These are phyloP conservation scores for Hydrophis major DNA, from an alignment of 2,797 vertebrate species.

Conservation along the genomic window DNA sequence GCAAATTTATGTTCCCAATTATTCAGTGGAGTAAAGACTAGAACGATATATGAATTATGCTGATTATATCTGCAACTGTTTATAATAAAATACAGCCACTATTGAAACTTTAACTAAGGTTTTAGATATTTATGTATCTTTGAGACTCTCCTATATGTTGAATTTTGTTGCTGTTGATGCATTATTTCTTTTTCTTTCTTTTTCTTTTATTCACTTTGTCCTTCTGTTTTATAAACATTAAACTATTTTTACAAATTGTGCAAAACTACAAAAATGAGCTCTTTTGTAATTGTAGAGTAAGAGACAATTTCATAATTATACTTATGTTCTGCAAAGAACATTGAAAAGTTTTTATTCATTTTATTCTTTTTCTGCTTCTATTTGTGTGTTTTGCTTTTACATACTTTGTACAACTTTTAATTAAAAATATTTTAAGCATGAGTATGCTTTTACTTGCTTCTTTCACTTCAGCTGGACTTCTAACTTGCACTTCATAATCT, in stretches of 20 bases:
- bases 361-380: background rate
- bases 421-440: background rate
- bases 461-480: background rate
- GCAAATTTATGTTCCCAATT: background rate
- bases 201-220: background rate
- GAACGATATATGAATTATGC: background rate
- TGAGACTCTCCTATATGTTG: background rate
- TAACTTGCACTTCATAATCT: background rate
- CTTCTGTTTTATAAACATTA: background rate
- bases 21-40: background rate
- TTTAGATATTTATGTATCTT: background rate
- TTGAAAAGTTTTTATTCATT: background rate
- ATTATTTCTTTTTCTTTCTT: background rate
- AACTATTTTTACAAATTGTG: background rate
- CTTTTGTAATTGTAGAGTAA: background rate
- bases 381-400: background rate
- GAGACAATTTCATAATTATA: background rate
- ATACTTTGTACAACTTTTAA: background rate
- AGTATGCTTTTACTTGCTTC: background rate
- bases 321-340: background rate
- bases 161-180: background rate
- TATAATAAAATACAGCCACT: background rate
- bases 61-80: background rate
- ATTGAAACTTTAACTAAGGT: background rate
- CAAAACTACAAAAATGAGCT: background rate